Conservation (phyloP, 1,140 invertebrate genomes). For the Aphaenogaster ashmeadi region DNA sequence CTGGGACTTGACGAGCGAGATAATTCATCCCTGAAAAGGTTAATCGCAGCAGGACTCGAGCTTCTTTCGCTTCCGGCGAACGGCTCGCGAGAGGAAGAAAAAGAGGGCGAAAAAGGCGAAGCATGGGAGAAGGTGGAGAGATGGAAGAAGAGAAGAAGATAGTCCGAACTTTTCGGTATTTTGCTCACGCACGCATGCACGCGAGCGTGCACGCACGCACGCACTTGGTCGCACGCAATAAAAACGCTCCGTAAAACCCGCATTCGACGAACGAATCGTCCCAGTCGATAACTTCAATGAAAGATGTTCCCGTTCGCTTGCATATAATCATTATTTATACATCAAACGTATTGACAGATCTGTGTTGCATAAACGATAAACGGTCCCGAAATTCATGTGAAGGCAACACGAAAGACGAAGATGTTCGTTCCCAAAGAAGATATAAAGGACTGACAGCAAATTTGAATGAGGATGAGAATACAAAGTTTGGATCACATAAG, state of each 20-base stretch:
- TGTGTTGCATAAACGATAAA: conserved; percentile 21
- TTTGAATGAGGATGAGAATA: conserved; percentile 21
- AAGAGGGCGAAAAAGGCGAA: conserved; percentile 44
- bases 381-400: conserved; percentile 8
- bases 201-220: conserved; percentile 80
- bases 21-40: conserved; percentile 80
- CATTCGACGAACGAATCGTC: conserved; percentile 59
- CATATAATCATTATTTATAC: conserved; percentile 42
- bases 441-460: conserved; percentile 20
- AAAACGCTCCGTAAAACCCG: conserved; percentile 69
- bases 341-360: conserved; percentile 48
- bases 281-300: conserved; percentile 52
- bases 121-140: conserved; percentile 51
- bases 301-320: conserved; percentile 34
- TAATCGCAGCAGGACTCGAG: conserved; percentile 77
- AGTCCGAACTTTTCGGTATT: conserved; percentile 84
- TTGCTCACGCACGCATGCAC: conserved; percentile 84
- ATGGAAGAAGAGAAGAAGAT: conserved; percentile 71
- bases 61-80: conserved; percentile 78
- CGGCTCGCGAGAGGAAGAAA: conserved; percentile 65
- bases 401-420: neutral
- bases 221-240: conserved; percentile 77
- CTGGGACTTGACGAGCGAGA: conserved; percentile 72
- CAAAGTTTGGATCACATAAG: conserved; percentile 19
- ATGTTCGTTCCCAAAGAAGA: conserved; percentile 13